Evolutionary conservation across 2,797 vertebrate genomes (phyloP).

Genomic region (Anguilla megastoma): DNA sequence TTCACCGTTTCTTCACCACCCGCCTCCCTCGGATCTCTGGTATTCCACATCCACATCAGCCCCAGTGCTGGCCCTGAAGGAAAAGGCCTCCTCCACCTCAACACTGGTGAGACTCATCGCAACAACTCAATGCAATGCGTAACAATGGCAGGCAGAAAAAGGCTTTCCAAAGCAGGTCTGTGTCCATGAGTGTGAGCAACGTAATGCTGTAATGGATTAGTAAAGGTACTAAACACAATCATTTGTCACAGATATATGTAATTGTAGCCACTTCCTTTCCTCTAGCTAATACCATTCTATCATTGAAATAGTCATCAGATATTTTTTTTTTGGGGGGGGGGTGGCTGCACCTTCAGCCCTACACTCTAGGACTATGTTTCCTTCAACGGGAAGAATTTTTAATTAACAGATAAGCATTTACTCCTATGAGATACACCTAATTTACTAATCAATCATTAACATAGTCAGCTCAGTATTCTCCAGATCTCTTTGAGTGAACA

Average conservation of each 20-base stretch:
- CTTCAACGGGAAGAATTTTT: not conserved
- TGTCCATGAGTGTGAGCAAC: no score
- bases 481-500: not conserved
- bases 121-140: not conserved
- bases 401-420: not conserved
- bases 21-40: conserved; percentile 72
- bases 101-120: conserved; percentile 66
- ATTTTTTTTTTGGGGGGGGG: not conserved
- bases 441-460: not conserved
- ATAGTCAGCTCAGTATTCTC: not conserved
- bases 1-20: conserved; percentile 80
- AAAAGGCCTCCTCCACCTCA: conserved; percentile 66
- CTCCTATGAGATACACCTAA: not conserved
- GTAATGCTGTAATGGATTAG: not conserved
- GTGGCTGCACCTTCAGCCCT: not conserved
- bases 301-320: no score
- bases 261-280: no score
- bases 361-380: not conserved
- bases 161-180: no score
- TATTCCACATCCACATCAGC: conserved; percentile 80
- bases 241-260: not conserved
- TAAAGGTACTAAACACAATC: not conserved
- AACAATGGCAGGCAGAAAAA: not conserved
- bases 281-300: no score
- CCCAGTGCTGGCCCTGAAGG: conserved; percentile 61